These are phyloP conservation scores for Phrynocephalus forsythii DNA, from an alignment of 2,797 vertebrate species.

Conservation along the genomic window DNA sequence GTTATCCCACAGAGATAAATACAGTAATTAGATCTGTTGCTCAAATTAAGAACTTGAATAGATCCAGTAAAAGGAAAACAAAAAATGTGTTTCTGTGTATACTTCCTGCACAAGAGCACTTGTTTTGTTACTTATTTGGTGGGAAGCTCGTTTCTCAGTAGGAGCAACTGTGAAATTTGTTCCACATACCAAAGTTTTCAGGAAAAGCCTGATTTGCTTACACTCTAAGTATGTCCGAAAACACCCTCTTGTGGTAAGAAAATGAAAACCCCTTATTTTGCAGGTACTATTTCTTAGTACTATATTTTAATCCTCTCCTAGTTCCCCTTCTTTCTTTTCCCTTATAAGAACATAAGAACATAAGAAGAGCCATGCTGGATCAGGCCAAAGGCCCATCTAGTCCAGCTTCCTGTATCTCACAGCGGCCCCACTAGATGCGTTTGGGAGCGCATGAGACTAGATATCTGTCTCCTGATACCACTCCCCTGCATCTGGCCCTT, in stretches of 20 bases:
- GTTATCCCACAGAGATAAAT: neutral
- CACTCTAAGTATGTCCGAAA: conserved; percentile 38
- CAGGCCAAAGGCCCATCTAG: too few relatives aligned
- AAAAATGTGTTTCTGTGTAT: neutral
- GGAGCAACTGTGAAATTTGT: neutral
- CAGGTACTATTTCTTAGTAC: neutral
- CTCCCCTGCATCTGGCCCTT: too few relatives aligned
- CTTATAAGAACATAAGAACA: too few relatives aligned
- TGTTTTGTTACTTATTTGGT: neutral
- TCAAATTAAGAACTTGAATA: neutral
- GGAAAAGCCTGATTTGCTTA: neutral
- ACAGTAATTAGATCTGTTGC: conserved; percentile 4
- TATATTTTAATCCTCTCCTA: neutral
- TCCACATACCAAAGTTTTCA: accelerated
- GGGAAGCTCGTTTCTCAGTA: neutral
- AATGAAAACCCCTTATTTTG: conserved; percentile 14
- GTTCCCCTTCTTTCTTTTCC: neutral
- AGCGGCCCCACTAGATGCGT: too few relatives aligned
- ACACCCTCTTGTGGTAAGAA: conserved; percentile 71
- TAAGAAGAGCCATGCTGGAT: too few relatives aligned
- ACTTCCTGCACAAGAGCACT: neutral
- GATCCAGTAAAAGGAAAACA: neutral
- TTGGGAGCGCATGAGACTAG: too few relatives aligned
- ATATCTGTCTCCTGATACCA: too few relatives aligned
- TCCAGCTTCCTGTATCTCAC: too few relatives aligned